A percentile compares a stretch with the other conserved stretches of the same genome.
Conservation (phyloP, 2,113 vertebrate species). For the Coregonus clupeaformis region DNA sequence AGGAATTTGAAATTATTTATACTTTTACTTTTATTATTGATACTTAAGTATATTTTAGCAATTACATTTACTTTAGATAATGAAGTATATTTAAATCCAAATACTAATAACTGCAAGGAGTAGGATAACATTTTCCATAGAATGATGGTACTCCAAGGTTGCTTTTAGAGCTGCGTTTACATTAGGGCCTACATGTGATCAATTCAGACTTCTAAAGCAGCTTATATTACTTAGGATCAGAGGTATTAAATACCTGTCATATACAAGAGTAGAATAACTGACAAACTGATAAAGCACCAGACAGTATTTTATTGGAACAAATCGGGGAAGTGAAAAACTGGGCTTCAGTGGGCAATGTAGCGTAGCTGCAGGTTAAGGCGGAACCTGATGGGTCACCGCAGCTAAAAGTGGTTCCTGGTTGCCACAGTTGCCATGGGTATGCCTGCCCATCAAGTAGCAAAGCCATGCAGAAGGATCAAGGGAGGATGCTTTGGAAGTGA, state of each 20-base stretch:
- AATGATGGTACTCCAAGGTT: not conserved
- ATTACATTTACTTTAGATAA: too few relatives aligned
- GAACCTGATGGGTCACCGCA: not conserved
- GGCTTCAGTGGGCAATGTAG: not conserved
- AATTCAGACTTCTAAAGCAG: not conserved
- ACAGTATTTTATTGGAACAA: not conserved
- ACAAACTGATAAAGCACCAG: not conserved
- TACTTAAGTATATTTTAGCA: too few relatives aligned
- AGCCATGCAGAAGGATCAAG: not conserved
- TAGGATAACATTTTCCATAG: too few relatives aligned
- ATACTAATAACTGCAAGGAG: not conserved
- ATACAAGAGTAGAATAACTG: not conserved
- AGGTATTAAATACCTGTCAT: not conserved
- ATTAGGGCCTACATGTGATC: not conserved
- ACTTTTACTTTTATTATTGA: too few relatives aligned
- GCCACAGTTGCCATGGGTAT: too few relatives aligned
- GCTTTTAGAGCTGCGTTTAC: not conserved
- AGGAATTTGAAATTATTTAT: too few relatives aligned
- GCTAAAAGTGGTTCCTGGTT: not conserved
- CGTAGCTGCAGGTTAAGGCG: not conserved
- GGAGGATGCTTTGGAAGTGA: not conserved
- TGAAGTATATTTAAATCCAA: too few relatives aligned
- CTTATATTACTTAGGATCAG: not conserved
- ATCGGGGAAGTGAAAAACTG: not conserved
- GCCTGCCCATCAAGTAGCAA: not conserved